phyloP scores from a whole-genome alignment of 2,888 invertebrate genomes.

The Choreutis nemorana region DNA sequence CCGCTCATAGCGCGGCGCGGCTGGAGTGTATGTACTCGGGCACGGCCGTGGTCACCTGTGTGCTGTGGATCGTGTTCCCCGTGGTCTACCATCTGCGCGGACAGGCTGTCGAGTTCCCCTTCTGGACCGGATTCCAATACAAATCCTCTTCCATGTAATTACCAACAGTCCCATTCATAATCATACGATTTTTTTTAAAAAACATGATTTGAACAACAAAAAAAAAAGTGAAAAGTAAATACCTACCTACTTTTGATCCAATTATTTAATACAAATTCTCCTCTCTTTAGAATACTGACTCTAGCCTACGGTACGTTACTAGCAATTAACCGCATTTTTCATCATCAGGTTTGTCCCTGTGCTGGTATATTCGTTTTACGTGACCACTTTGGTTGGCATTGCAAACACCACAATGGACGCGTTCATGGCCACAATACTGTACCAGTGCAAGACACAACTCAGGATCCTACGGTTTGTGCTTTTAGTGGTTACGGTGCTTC shows the following conservation, averaged over 20 bases:
- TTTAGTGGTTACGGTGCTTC: not conserved
- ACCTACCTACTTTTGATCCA: no score
- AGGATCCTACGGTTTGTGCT: conserved; percentile 30
- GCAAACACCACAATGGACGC: conserved; percentile 60
- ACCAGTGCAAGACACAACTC: conserved; percentile 42
- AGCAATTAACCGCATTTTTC: no score
- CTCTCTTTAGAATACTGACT: no score
- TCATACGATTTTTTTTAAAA: no score
- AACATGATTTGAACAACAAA: no score
- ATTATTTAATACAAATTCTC: no score
- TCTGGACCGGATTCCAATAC: no score
- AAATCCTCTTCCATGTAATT: no score
- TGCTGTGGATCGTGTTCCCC: conserved; percentile 38
- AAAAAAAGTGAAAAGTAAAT: no score
- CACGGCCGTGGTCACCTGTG: conserved; percentile 37
- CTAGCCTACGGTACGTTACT: no score
- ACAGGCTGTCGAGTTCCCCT: conserved; percentile 25
- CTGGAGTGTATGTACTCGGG: conserved; percentile 12
- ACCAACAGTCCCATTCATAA: no score
- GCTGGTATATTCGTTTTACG: conserved; percentile 42
- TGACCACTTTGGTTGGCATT: conserved; percentile 46
- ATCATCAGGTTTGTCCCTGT: conserved; percentile 28
- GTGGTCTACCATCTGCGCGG: conserved; percentile 19
- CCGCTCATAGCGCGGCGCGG: conserved; percentile 15
- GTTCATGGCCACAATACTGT: conserved; percentile 43